Percentiles rank a stretch among this genome's conserved stretches.
These are phyloP conservation scores for Erynnis tages DNA, from an alignment of 2,888 invertebrate genomes.

Conservation along the genomic window DNA sequence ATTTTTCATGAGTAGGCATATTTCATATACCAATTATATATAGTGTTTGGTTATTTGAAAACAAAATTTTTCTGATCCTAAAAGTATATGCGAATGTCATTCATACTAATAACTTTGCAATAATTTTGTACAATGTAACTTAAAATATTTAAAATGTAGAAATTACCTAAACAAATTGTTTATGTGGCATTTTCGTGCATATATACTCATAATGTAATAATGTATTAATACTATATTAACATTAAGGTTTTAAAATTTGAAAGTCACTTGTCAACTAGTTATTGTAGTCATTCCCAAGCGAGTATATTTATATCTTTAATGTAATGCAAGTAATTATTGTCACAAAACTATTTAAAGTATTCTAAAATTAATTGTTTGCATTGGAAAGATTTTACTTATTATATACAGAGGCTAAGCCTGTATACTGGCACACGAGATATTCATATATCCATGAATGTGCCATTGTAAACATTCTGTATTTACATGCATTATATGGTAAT, in stretches of 20 bases:
- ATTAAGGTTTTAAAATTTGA: conserved; percentile 26
- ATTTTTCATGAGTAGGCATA: conserved; percentile 54
- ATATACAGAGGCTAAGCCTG: neutral
- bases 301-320: conserved; percentile 19
- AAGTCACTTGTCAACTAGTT: conserved; percentile 25
- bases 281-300: conserved; percentile 20
- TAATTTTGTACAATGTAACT: conserved; percentile 66
- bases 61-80: conserved; percentile 36
- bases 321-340: conserved; percentile 30
- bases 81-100: conserved; percentile 54
- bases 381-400: conserved; percentile 4
- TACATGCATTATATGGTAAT: conserved; percentile 40
- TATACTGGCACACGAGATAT: conserved; percentile 13
- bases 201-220: conserved; percentile 33
- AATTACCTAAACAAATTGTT: conserved; percentile 50
- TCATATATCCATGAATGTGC: conserved; percentile 43
- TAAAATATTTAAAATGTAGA: conserved; percentile 51
- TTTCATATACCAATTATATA: conserved; percentile 40
- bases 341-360: conserved; percentile 32
- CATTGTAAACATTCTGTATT: conserved; percentile 61
- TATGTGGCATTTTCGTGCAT: conserved; percentile 70
- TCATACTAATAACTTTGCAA: conserved; percentile 56
- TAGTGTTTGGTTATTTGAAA: conserved; percentile 45
- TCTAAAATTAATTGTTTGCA: conserved; percentile 14
- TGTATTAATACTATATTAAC: conserved; percentile 13